Evolutionary conservation across 1,140 invertebrate genomes (phyloP).

Genomic region (Drosophila ogumai): DNA sequence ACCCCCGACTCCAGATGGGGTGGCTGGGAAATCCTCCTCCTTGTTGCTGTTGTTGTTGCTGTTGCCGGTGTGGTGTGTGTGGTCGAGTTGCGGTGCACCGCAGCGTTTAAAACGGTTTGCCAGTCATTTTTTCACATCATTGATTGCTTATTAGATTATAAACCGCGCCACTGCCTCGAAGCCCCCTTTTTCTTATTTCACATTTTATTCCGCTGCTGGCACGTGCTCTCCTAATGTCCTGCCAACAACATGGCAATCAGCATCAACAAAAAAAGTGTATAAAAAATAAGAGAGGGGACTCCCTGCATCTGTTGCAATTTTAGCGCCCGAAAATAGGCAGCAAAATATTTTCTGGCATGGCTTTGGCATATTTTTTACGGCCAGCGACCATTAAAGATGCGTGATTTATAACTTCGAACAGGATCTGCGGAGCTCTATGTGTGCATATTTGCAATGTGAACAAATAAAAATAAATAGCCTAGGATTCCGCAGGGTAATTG

Average conservation of each 20-base stretch:
- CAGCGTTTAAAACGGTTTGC: slow-evolving; percentile 77
- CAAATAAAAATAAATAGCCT: slow-evolving; percentile 38
- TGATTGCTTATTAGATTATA: slow-evolving; percentile 82
- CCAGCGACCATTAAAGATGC: slow-evolving; percentile 60
- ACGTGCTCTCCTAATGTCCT: slow-evolving; percentile 71
- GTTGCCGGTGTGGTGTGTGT: slow-evolving; percentile 21
- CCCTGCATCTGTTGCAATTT: slow-evolving; percentile 73
- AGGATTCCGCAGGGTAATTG: slow-evolving; percentile 15
- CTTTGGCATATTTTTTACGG: slow-evolving; percentile 46
- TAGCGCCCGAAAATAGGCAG: slow-evolving; percentile 62
- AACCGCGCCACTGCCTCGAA: slow-evolving; percentile 59
- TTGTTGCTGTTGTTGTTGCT: slow-evolving; percentile 14
- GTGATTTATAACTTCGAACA: slow-evolving; percentile 65
- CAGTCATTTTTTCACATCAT: slow-evolving; percentile 82
- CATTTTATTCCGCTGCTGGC: slow-evolving; percentile 48
- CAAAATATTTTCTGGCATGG: slow-evolving; percentile 47
- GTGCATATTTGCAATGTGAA: slow-evolving; percentile 9
- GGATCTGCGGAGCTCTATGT: not conserved
- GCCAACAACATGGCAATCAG: slow-evolving; percentile 55
- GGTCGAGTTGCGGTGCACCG: slow-evolving; percentile 68
- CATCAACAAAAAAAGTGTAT: slow-evolving; percentile 9
- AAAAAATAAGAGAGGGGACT: slow-evolving; percentile 15
- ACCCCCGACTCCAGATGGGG: slow-evolving; percentile 25
- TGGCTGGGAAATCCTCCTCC: slow-evolving; percentile 6
- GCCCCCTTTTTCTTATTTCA: slow-evolving; percentile 12